phyloP scores from a whole-genome alignment of 2,888 invertebrate species.

The Agriopis aurantiaria region DNA sequence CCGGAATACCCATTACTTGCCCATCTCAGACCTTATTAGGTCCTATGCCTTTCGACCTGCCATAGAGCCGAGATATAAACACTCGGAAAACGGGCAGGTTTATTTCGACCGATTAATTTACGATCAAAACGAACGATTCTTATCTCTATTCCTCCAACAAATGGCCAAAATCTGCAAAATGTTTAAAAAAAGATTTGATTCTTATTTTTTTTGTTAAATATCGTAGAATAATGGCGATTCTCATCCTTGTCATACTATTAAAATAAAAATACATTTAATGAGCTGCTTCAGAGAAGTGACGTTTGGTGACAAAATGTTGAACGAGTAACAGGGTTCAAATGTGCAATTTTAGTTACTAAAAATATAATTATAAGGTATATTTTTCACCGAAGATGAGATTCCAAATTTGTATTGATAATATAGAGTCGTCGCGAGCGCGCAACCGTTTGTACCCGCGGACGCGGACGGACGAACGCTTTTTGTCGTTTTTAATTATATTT shows the following conservation, averaged over 20 bases:
- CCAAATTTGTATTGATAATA: slow-evolving; percentile 64
- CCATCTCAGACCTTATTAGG: slow-evolving; percentile 70
- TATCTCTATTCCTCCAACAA: background rate
- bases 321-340: slow-evolving; percentile 56
- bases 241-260: background rate
- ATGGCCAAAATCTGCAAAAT: background rate
- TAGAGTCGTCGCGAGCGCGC: slow-evolving; percentile 78
- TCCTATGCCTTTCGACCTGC: slow-evolving; percentile 51
- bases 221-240: background rate
- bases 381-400: slow-evolving; percentile 53
- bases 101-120: background rate
- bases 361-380: slow-evolving; percentile 51
- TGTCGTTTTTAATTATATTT: slow-evolving; percentile 85
- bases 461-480: slow-evolving; percentile 82
- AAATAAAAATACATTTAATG: slow-evolving; percentile 70
- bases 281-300: slow-evolving; percentile 72
- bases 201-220: background rate
- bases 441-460: slow-evolving; percentile 78
- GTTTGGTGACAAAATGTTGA: slow-evolving; percentile 80
- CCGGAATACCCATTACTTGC: slow-evolving; percentile 66
- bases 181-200: background rate
- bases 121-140: background rate
- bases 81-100: slow-evolving; percentile 47
- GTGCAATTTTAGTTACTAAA: slow-evolving; percentile 58
- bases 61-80: slow-evolving; percentile 57